Evolutionary conservation across 2,113 vertebrate genomes (phyloP).

Genomic region (Chroicocephalus ridibundus): DNA sequence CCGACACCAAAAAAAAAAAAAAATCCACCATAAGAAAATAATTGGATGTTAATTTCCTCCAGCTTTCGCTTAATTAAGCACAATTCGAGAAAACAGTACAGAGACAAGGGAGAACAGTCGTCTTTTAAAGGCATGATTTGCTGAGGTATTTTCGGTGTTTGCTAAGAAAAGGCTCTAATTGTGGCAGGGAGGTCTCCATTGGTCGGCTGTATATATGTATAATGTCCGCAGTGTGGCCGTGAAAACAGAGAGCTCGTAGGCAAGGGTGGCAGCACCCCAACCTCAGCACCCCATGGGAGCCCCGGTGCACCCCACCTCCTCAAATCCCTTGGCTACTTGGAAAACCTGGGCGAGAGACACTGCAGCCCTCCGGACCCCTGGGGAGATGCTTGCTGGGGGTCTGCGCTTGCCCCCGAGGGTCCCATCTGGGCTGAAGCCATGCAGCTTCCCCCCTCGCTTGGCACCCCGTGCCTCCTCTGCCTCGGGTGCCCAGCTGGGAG

Average conservation of each 20-base stretch:
- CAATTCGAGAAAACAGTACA: neutral
- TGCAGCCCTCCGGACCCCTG: fast-evolving
- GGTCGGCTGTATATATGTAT: fast-evolving
- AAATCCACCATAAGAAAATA: neutral
- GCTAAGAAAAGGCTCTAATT: neutral
- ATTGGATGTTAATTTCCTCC: conserved; percentile 34
- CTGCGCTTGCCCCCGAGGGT: neutral
- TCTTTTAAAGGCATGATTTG: neutral
- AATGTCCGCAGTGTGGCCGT: fast-evolving
- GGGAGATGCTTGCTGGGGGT: neutral
- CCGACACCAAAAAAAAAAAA: neutral
- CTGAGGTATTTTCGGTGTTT: neutral
- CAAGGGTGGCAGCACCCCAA: neutral
- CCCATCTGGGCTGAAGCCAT: neutral
- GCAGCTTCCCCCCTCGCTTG: neutral
- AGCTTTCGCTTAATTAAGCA: neutral
- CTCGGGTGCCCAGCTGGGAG: fast-evolving
- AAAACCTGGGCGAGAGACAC: neutral
- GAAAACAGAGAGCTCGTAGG: neutral
- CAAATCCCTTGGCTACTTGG: neutral
- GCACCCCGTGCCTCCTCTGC: neutral
- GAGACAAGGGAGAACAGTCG: fast-evolving
- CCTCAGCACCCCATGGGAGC: fast-evolving
- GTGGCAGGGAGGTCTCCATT: neutral
- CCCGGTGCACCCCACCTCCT: too few species aligned